Conservation (phyloP, 2,113 vertebrate genomes). For the Galbula dea region DNA sequence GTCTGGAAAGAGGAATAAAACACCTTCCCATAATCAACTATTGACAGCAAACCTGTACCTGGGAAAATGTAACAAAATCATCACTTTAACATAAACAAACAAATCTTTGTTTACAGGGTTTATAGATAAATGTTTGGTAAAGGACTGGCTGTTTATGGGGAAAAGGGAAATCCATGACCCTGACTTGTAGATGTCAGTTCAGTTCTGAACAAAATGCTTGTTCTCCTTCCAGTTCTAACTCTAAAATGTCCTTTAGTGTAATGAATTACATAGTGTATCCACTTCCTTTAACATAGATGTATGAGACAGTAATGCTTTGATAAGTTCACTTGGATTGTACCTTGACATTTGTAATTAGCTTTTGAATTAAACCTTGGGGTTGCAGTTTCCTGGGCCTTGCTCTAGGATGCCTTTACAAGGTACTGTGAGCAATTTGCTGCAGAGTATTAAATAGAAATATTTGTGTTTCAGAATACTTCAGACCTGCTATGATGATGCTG, state of each 20-base stretch:
- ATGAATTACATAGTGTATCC: neutral
- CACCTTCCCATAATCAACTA: neutral
- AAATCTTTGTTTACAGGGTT: neutral
- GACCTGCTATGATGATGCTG: conserved; percentile 90
- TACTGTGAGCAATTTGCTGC: neutral
- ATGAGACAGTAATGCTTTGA: neutral
- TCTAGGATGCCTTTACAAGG: neutral
- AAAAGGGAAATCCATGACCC: neutral
- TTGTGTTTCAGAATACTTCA: conserved; percentile 80
- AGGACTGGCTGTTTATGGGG: neutral
- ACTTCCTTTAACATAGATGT: neutral
- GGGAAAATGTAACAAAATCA: neutral
- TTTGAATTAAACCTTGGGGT: neutral
- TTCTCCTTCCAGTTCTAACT: neutral
- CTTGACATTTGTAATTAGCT: neutral
- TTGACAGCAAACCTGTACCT: neutral
- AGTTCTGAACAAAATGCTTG: neutral
- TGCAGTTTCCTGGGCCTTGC: neutral
- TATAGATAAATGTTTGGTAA: neutral
- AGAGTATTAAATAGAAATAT: neutral
- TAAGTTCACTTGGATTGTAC: neutral
- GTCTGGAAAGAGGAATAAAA: neutral
- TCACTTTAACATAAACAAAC: neutral
- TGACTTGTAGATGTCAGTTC: neutral
- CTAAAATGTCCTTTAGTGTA: neutral